A percentile compares a stretch with the other conserved stretches of the same genome.
phyloP scores from a whole-genome alignment of 2,888 invertebrate genomes.

The Ormyrus labotus region DNA sequence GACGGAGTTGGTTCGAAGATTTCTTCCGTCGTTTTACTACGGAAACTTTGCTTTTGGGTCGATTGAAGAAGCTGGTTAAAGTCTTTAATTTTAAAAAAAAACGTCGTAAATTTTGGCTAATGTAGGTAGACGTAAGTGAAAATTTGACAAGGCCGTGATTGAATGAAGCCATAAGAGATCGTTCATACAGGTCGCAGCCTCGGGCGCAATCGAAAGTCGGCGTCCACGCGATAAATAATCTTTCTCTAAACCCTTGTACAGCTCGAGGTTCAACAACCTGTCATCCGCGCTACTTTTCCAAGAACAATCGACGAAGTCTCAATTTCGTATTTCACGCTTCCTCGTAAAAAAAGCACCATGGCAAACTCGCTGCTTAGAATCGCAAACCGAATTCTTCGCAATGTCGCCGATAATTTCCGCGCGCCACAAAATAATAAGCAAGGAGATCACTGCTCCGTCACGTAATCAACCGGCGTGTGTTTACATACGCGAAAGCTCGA shows the following conservation, averaged over 20 bases:
- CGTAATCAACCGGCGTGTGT: no score
- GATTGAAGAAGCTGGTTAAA: no score
- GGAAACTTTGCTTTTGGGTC: no score
- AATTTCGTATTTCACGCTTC: neutral
- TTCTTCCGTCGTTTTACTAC: no score
- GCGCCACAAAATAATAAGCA: neutral
- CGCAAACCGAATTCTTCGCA: no score
- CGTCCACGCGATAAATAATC: conserved; percentile 41
- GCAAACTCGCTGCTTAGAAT: neutral
- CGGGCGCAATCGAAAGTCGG: conserved; percentile 26
- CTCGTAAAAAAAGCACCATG: neutral
- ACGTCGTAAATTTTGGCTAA: no score
- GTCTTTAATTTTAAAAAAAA: no score
- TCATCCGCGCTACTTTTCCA: conserved; percentile 20
- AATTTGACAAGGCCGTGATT: conserved; percentile 1
- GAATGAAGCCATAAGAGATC: conserved; percentile 13
- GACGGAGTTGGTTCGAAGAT: no score
- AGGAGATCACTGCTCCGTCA: no score
- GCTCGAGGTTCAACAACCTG: conserved; percentile 8
- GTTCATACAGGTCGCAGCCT: conserved; percentile 7
- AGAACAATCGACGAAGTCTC: conserved; percentile 30
- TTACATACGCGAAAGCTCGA: no score
- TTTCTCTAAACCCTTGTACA: conserved; percentile 20
- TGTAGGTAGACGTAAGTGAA: no score
- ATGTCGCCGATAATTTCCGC: neutral